Evolutionary conservation across 2,888 invertebrate species (phyloP).

Genomic region (Monoplex corrugatus): DNA sequence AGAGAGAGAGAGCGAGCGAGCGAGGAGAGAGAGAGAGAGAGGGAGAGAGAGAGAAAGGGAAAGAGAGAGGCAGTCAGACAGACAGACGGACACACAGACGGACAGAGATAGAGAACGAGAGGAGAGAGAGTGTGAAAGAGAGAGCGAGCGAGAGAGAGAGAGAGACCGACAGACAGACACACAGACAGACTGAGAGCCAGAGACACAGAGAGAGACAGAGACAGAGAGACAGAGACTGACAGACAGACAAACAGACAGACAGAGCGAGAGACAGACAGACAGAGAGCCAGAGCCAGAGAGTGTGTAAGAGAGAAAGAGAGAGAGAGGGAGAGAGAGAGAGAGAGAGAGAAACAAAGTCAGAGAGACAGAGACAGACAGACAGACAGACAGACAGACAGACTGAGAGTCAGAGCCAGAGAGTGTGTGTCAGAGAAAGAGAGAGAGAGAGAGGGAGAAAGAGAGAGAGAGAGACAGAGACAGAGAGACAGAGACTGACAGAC

Average conservation of each 20-base stretch:
- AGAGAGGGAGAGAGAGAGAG: constrained; percentile 11
- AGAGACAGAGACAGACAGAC: constrained; percentile 21
- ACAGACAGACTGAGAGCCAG: neutral
- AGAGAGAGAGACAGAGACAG: neutral
- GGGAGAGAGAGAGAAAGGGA: constrained; percentile 7
- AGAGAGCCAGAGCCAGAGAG: neutral
- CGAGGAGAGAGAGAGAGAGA: constrained; percentile 1
- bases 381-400: constrained; percentile 19
- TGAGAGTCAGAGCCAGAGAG: constrained; percentile 9
- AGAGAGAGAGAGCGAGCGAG: too few relatives aligned
- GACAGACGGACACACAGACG: neutral
- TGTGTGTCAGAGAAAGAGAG: neutral
- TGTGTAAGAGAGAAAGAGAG: too few relatives aligned
- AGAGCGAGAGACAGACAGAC: too few relatives aligned
- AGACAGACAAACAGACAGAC: too few relatives aligned
- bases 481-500: neutral
- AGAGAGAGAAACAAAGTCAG: constrained; percentile 21
- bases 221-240: too few relatives aligned
- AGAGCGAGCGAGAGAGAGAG: neutral
- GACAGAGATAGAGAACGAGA: neutral
- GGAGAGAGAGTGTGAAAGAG: neutral
- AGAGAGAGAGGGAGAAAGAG: neutral
- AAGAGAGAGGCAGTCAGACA: neutral
- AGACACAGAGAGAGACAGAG: too few relatives aligned
- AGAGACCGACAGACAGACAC: neutral